Evolutionary conservation across 2,113 vertebrate genomes (phyloP).

Genomic region (Guaruba guarouba): DNA sequence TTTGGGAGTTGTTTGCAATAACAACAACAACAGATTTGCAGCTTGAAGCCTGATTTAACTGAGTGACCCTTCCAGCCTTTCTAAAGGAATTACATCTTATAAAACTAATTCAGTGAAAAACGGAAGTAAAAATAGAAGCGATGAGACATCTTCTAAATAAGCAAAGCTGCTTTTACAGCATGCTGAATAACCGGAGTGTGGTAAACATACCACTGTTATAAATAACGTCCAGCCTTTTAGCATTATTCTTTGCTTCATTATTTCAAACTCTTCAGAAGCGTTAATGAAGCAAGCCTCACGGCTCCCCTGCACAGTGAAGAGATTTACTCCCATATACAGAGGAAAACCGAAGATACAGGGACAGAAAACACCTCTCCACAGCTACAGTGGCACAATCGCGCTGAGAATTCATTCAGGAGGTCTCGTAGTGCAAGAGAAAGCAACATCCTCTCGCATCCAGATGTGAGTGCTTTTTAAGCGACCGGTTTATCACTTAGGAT

Average conservation of each 20-base stretch:
- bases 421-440: background rate
- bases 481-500: background rate
- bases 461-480: background rate
- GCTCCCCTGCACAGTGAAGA: background rate
- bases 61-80: conserved; percentile 20
- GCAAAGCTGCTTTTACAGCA: conserved; percentile 56
- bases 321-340: background rate
- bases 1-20: background rate
- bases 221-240: conserved; percentile 46
- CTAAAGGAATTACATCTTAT: conserved; percentile 21
- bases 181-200: conserved; percentile 43
- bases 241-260: conserved; percentile 18
- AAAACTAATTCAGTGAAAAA: conserved; percentile 50
- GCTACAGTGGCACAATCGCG: background rate
- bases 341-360: background rate
- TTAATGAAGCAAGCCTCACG: background rate
- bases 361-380: background rate
- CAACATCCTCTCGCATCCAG: background rate
- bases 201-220: conserved; percentile 43
- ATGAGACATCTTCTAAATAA: conserved; percentile 57
- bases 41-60: background rate
- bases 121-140: conserved; percentile 44
- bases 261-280: background rate
- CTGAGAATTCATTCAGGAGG: background rate
- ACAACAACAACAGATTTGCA: conserved; percentile 10